Percentiles rank a stretch among this genome's conserved stretches.
Evolutionary conservation across 2,797 vertebrate species (phyloP).

Genomic region (Anguilla megastoma): DNA sequence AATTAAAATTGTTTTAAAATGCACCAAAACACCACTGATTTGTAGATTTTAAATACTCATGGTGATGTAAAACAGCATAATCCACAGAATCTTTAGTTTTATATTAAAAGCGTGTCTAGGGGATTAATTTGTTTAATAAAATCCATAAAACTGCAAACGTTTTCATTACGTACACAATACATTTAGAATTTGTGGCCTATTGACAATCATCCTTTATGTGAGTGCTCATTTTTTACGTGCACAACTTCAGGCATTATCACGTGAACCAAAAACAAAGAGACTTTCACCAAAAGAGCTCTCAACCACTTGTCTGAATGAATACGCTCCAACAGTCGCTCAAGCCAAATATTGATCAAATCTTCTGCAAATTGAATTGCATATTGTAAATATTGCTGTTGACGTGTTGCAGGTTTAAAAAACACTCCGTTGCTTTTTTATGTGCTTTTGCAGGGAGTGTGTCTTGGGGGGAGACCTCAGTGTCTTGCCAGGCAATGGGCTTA

Average conservation of each 20-base stretch:
- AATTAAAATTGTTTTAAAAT: neutral
- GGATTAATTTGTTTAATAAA: slow-evolving; percentile 1
- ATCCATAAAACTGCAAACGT: neutral
- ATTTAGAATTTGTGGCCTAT: neutral
- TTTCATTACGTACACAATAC: neutral
- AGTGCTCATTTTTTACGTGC: neutral
- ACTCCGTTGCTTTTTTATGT: slow-evolving; percentile 2
- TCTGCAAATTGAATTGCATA: slow-evolving; percentile 15
- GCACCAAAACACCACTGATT: neutral
- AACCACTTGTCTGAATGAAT: neutral
- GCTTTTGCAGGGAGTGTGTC: slow-evolving; percentile 2
- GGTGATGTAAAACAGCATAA: neutral
- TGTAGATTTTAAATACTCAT: neutral
- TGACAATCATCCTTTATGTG: neutral
- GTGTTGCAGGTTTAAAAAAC: neutral
- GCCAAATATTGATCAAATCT: neutral
- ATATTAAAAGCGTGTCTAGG: neutral
- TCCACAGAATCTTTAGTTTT: neutral
- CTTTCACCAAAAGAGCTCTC: neutral
- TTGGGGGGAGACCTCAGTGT: neutral
- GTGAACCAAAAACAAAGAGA: slow-evolving; percentile 3
- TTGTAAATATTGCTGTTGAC: neutral
- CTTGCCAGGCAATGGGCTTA: slow-evolving; percentile 5
- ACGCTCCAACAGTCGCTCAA: neutral
- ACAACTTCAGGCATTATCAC: neutral